Evolutionary conservation across 2,797 vertebrate genomes (phyloP).

Genomic region (Squalus acanthias): DNA sequence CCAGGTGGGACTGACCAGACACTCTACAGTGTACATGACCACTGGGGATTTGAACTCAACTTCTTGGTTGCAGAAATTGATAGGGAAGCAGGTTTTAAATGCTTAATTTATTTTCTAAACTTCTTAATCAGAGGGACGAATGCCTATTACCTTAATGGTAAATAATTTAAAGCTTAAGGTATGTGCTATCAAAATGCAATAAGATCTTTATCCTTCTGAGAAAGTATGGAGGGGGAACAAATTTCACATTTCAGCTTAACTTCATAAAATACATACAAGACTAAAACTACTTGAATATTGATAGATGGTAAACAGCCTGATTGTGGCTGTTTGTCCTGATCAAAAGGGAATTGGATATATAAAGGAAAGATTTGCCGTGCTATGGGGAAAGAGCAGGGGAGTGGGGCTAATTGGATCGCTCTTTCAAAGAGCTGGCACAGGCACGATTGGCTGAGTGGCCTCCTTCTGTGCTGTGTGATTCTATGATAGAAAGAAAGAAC

Average conservation of each 20-base stretch:
- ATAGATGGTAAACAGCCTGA: neutral
- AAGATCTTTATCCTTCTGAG: neutral
- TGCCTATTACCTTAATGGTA: neutral
- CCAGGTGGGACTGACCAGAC: neutral
- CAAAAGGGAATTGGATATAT: neutral
- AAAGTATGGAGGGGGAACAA: neutral
- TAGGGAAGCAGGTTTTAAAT: neutral
- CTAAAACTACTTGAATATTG: neutral
- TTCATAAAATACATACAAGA: neutral
- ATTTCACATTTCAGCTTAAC: neutral
- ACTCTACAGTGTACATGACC: neutral
- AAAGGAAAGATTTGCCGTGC: neutral
- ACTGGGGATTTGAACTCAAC: neutral
- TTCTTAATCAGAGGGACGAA: neutral
- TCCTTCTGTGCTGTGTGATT: too few species aligned
- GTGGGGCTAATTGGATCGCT: neutral
- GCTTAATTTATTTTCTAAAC: neutral
- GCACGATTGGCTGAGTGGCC: neutral
- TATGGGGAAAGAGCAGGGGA: neutral
- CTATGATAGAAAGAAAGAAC: neutral
- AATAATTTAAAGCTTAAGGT: neutral
- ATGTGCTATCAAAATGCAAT: neutral
- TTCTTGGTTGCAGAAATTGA: neutral
- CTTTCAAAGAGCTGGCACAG: neutral
- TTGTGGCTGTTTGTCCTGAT: neutral